Conservation (phyloP, 2,113 vertebrate species). For the Dicaeum eximium region DNA sequence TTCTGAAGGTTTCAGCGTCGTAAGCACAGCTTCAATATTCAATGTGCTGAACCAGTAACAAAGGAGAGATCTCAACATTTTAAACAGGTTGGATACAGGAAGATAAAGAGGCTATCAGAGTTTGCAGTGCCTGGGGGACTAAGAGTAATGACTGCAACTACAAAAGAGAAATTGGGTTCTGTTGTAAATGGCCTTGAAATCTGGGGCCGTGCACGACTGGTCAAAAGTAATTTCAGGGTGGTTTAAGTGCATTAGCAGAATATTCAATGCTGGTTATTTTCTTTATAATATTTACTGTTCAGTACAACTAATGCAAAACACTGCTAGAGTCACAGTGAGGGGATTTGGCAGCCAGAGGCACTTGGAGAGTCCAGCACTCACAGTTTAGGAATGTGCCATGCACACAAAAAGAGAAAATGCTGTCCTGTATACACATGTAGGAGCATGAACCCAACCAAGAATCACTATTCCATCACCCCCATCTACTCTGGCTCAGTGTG, state of each 20-base stretch:
- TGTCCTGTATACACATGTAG: neutral
- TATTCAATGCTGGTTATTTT: constrained; percentile 21
- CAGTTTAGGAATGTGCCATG: constrained; percentile 40
- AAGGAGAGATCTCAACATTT: neutral
- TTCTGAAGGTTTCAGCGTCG: neutral
- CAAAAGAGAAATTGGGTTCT: neutral
- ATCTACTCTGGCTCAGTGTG: neutral
- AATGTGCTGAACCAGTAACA: neutral
- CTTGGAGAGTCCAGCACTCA: neutral
- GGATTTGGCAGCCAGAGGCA: constrained; percentile 36
- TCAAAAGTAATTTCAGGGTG: constrained; percentile 52
- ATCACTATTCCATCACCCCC: neutral
- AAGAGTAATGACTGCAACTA: neutral
- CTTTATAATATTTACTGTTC: constrained; percentile 58
- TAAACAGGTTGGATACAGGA: neutral
- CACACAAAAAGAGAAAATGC: constrained; percentile 4
- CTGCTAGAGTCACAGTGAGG: constrained; percentile 17
- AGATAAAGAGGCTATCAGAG: neutral
- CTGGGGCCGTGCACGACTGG: neutral
- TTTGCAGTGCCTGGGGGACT: neutral
- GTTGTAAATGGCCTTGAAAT: neutral
- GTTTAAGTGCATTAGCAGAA: constrained; percentile 32
- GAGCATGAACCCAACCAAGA: neutral
- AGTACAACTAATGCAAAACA: constrained; percentile 59
- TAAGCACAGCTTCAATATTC: neutral